Conservation (phyloP, 2,797 vertebrate species). For the Galagoides demidoff region DNA sequence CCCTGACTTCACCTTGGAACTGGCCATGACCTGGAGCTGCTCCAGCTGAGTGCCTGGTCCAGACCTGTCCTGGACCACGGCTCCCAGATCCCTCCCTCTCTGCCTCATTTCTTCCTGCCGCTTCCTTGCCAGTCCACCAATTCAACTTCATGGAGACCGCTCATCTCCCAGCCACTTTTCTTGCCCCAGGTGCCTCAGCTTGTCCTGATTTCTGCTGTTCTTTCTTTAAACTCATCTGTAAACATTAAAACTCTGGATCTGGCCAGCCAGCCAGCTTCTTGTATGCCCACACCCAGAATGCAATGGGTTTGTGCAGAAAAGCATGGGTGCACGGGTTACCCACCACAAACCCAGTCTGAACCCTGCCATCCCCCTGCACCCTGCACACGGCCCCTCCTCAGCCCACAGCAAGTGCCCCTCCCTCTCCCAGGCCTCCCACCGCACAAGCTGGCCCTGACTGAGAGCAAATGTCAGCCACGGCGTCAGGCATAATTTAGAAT, state of each 20-base stretch:
- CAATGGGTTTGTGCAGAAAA: not conserved
- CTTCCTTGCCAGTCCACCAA: not conserved
- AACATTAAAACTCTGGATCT: not conserved
- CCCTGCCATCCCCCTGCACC: accelerated
- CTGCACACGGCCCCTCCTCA: not conserved
- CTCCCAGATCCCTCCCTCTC: not conserved
- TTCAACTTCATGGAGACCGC: not conserved
- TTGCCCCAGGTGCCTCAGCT: not conserved
- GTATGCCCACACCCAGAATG: too few species aligned
- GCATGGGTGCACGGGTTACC: accelerated
- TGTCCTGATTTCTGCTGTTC: not conserved
- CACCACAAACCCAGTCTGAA: not conserved
- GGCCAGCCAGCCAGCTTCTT: not conserved
- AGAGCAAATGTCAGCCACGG: not conserved
- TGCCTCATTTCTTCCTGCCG: not conserved
- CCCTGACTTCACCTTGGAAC: not conserved
- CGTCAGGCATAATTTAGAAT: not conserved
- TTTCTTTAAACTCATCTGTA: not conserved
- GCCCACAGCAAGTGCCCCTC: not conserved
- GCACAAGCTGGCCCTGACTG: not conserved
- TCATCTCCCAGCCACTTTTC: not conserved
- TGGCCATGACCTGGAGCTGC: accelerated
- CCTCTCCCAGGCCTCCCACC: not conserved
- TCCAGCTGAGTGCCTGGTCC: not conserved
- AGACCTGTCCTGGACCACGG: not conserved